A percentile compares a stretch with the other conserved stretches of the same genome.
These are phyloP conservation scores for Leptinotarsa undecemlineata DNA, from an alignment of 1,140 invertebrate genomes.

Conservation along the genomic window DNA sequence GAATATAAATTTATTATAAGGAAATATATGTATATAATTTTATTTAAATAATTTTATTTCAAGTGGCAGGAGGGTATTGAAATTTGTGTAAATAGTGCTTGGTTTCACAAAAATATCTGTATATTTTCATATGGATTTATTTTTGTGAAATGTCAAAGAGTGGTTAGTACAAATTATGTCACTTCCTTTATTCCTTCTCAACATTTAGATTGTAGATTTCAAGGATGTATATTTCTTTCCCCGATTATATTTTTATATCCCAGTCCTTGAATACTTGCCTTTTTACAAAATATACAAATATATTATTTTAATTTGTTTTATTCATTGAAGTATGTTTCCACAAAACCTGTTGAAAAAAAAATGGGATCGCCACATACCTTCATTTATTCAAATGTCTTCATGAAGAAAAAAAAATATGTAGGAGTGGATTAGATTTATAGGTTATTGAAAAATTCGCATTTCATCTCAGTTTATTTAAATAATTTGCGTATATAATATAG, in stretches of 20 bases:
- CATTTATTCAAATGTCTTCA: no score
- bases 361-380: no score
- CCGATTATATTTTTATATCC: slow-evolving; percentile 29
- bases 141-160: slow-evolving; percentile 40
- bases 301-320: neutral
- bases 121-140: slow-evolving; percentile 12
- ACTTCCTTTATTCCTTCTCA: slow-evolving; percentile 34
- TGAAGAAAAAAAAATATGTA: no score
- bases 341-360: no score
- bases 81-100: slow-evolving; percentile 32
- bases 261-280: slow-evolving; percentile 27
- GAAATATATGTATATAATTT: slow-evolving; percentile 33
- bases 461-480: no score
- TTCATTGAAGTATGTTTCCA: neutral
- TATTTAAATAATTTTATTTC: slow-evolving; percentile 19
- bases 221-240: slow-evolving; percentile 33
- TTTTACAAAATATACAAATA: slow-evolving; percentile 31
- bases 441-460: no score
- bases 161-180: slow-evolving; percentile 40
- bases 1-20: slow-evolving; percentile 30
- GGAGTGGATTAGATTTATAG: no score
- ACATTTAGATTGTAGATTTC: slow-evolving; percentile 25
- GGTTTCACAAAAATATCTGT: slow-evolving; percentile 25
- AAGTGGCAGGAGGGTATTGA: slow-evolving; percentile 37
- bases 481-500: no score